phyloP scores from a whole-genome alignment of 2,113 vertebrate genomes.

The Indicator maculatus region DNA sequence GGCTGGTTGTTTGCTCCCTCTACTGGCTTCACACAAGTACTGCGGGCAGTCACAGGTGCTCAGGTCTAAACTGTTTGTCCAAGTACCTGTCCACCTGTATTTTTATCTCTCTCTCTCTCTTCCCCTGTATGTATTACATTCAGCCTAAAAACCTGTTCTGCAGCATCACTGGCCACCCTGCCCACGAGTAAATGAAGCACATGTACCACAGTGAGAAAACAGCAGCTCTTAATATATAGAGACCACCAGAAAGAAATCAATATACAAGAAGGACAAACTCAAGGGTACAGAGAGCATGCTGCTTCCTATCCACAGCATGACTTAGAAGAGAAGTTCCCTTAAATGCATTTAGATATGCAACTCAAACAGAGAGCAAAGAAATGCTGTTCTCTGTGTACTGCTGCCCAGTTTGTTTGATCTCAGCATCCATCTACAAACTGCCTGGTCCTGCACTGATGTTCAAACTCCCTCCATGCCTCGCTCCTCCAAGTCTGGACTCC shows the following conservation, averaged over 20 bases:
- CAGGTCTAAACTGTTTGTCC: accelerated
- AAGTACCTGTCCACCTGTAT: neutral
- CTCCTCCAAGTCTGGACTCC: neutral
- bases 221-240: neutral
- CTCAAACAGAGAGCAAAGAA: neutral
- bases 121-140: neutral
- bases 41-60: neutral
- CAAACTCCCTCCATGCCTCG: neutral
- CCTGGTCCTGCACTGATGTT: neutral
- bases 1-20: slow-evolving; percentile 27
- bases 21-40: neutral
- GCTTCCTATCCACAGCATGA: neutral
- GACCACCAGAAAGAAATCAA: neutral
- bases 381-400: neutral
- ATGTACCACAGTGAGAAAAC: neutral
- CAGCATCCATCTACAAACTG: neutral
- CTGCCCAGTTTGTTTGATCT: neutral
- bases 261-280: neutral
- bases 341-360: neutral
- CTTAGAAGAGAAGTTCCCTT: neutral
- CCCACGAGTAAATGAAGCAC: neutral
- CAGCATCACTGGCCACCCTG: neutral
- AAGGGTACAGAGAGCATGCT: neutral
- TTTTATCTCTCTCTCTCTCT: neutral
- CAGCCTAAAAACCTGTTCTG: neutral